Evolutionary conservation across 2,888 invertebrate species (phyloP), one percentile per base, ranked within the genome.

Genomic region (Drosophila anomalipes): DNA sequence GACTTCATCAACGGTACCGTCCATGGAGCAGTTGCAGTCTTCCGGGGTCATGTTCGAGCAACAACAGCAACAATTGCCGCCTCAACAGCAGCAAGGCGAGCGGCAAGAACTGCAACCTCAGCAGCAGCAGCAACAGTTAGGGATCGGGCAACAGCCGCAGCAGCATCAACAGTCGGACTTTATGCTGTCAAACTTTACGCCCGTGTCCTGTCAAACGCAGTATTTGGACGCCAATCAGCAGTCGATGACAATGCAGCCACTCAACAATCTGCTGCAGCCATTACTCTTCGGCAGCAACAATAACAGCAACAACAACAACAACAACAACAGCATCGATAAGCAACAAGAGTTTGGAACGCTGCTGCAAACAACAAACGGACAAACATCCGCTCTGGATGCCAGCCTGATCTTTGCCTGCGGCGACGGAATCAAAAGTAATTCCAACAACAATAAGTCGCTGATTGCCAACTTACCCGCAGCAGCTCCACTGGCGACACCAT

Each of bases 351-450:
- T 72, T 49, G 60, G 77, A 61, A 68, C 61, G 5, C 51, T 88
- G 7, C 62, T 88, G 19, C 54, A 54, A 22, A 19, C 60, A 6
- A 74, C 62, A 37, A 49, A 56, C 47, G 61, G 64, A 0, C 82
- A 82, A 72, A 66, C 87, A 90, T 57, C 70, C 3, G 64, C 89
- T 83, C 67, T 86, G 14, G 90, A 86, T 61, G 83, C 69, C 26
- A 76, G 79, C 49, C 19, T 85, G 19, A 28, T 85, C 41, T 90
- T 83, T 9, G 51, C 62, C 64, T 79, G 77, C 59, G 65, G 83
- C 94, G 95, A 77, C 95, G 65, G 51, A 10, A 64, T 37, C 9
- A 62, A 56, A 32, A 39, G 2, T 16, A 70, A 30, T 94, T 96
- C 61, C 52, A 52, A 28, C 57, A 39, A 30, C 37, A 80, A 54